Evolutionary conservation across 2,113 vertebrate genomes (phyloP).

Genomic region (Pica pica): DNA sequence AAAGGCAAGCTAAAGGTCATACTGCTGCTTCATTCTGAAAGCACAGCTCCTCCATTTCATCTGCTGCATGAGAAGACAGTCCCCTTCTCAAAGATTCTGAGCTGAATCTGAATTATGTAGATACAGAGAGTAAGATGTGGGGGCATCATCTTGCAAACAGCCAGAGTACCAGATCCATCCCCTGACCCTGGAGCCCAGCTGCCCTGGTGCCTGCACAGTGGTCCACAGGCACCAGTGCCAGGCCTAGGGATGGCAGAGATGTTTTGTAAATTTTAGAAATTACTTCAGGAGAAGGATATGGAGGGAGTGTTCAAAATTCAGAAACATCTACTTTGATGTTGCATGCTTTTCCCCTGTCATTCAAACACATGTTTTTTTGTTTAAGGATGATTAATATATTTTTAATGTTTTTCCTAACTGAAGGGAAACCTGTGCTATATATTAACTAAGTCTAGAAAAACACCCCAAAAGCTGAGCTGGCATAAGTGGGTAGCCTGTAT

Average conservation of each 20-base stretch:
- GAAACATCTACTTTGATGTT: not conserved
- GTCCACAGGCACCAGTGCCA: not conserved
- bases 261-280: not conserved
- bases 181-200: not conserved
- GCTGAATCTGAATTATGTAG: not conserved
- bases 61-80: not conserved
- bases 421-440: constrained; percentile 51
- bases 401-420: constrained; percentile 55
- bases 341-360: constrained; percentile 5
- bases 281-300: not conserved
- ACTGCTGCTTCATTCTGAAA: not conserved
- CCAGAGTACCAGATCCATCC: accelerated
- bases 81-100: not conserved
- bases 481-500: constrained; percentile 22
- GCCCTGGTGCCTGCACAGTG: not conserved
- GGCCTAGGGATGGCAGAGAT: not conserved
- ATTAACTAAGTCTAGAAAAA: constrained; percentile 57
- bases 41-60: not conserved
- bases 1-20: constrained; percentile 26
- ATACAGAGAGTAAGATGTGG: not conserved
- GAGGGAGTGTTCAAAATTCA: not conserved
- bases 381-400: constrained; percentile 63
- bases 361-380: constrained; percentile 51
- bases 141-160: not conserved
- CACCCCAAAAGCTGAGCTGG: constrained; percentile 33